phyloP scores from a whole-genome alignment of 1,140 invertebrate species.

The Drosophila orosa region DNA sequence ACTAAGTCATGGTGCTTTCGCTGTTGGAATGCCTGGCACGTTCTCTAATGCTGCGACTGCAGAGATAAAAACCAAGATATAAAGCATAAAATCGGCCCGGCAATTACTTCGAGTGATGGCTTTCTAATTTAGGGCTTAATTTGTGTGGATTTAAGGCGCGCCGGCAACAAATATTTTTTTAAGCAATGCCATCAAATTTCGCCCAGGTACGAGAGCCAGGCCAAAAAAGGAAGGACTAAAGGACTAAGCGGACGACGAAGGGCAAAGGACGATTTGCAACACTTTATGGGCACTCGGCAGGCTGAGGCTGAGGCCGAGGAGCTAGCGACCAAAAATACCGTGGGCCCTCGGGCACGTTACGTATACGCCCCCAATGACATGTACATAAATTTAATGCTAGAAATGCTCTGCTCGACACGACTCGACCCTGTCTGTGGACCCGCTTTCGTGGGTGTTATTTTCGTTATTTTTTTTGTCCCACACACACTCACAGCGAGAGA shows the following conservation, averaged over 20 bases:
- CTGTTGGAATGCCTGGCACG: constrained; percentile 47
- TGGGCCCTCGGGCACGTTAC: constrained; percentile 52
- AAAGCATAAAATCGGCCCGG: constrained; percentile 62
- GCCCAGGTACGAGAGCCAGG: constrained; percentile 9
- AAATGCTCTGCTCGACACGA: constrained; percentile 53
- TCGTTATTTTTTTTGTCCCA: constrained; percentile 37
- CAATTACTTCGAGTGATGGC: constrained; percentile 75
- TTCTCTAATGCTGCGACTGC: constrained; percentile 33
- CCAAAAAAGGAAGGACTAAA: constrained; percentile 14
- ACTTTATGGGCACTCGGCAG: constrained; percentile 59
- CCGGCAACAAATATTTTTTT: constrained; percentile 40
- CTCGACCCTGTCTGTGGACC: constrained; percentile 37
- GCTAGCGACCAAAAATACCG: constrained; percentile 35
- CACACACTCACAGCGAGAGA: neutral
- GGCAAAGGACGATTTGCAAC: constrained; percentile 55
- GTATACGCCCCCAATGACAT: constrained; percentile 66
- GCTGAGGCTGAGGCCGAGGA: constrained; percentile 5
- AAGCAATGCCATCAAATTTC: constrained; percentile 58
- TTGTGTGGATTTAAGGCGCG: constrained; percentile 66
- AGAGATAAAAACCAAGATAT: constrained; percentile 59
- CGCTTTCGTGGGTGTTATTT: constrained; percentile 34
- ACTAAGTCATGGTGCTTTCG: constrained; percentile 46
- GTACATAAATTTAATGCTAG: constrained; percentile 77
- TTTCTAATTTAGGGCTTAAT: constrained; percentile 80
- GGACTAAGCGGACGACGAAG: constrained; percentile 24